Conservation (phyloP, 2,113 vertebrate genomes). For the Pachycephala philippinensis region DNA sequence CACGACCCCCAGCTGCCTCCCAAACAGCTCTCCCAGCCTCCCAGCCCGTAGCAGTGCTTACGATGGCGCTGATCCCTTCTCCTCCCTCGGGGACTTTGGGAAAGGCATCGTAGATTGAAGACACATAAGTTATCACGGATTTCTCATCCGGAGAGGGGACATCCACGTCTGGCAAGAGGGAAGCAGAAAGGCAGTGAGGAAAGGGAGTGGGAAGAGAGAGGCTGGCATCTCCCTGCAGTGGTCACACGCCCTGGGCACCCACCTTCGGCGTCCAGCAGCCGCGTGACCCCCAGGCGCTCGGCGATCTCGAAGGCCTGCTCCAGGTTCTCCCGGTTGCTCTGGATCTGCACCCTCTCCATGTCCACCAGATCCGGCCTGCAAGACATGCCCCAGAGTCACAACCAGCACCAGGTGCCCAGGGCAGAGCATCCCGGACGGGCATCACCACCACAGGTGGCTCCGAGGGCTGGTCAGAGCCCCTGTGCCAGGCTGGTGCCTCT, state of each 20-base stretch:
- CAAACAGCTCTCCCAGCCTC: accelerated
- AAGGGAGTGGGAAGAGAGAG: neutral
- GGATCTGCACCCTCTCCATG: constrained; percentile 89
- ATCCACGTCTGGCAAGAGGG: constrained; percentile 84
- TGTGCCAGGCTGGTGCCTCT: neutral
- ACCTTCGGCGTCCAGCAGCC: constrained; percentile 96
- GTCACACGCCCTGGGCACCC: neutral
- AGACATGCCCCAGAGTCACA: neutral
- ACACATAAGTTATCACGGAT: constrained; percentile 97
- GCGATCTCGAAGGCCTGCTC: constrained; percentile 98
- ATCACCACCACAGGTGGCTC: accelerated
- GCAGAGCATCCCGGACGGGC: neutral
- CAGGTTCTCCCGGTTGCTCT: constrained; percentile 93
- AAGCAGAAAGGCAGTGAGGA: neutral
- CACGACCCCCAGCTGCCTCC: neutral
- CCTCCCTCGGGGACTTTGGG: constrained; percentile 97
- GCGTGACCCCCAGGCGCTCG: constrained; percentile 91
- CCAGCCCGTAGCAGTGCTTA: constrained; percentile 31
- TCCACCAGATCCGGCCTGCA: constrained; percentile 95
- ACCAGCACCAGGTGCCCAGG: neutral
- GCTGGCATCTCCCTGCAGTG: neutral
- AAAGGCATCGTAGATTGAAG: constrained; percentile 98
- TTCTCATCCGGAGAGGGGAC: constrained; percentile 96
- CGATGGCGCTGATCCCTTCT: constrained; percentile 89
- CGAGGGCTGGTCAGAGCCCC: accelerated